Conservation (phyloP, 1,140 invertebrate species). For the Asobara japonica region DNA sequence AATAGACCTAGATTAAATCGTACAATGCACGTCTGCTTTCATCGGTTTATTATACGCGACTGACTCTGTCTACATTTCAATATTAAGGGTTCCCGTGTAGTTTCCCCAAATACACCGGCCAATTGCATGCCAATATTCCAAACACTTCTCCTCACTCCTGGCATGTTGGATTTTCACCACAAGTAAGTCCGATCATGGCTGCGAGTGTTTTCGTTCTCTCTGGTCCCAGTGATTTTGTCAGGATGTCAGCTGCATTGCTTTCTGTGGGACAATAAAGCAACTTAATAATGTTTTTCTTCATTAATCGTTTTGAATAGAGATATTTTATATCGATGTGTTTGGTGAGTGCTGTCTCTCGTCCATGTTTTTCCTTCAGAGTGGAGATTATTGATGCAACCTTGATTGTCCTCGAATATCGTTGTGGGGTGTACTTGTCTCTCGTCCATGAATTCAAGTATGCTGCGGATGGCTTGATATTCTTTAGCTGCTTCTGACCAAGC, state of each 20-base stretch:
- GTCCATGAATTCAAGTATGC: constrained; percentile 7
- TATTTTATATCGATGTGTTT: constrained; percentile 27
- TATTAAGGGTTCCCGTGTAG: too few species aligned
- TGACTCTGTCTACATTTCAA: too few species aligned
- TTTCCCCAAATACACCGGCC: too few species aligned
- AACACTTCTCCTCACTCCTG: too few species aligned
- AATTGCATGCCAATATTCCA: too few species aligned
- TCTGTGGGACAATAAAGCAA: constrained; percentile 30
- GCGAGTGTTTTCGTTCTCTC: background rate
- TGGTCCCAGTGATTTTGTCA: constrained; percentile 27
- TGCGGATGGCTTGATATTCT: constrained; percentile 4
- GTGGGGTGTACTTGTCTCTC: constrained; percentile 17
- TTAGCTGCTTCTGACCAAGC: constrained; percentile 7
- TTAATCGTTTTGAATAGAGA: background rate
- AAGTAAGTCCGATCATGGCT: background rate
- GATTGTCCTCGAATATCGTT: constrained; percentile 38
- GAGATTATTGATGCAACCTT: constrained; percentile 26
- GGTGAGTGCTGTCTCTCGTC: background rate
- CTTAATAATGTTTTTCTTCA: background rate
- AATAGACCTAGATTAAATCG: too few species aligned
- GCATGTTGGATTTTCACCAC: too few species aligned
- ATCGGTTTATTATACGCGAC: too few species aligned
- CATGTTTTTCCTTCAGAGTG: background rate
- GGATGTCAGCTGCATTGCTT: constrained; percentile 25
- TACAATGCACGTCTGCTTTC: too few species aligned